Percentiles rank a stretch among this genome's conserved stretches.
Evolutionary conservation across 2,797 vertebrate species (phyloP).

Genomic region (Sebastes goodei): DNA sequence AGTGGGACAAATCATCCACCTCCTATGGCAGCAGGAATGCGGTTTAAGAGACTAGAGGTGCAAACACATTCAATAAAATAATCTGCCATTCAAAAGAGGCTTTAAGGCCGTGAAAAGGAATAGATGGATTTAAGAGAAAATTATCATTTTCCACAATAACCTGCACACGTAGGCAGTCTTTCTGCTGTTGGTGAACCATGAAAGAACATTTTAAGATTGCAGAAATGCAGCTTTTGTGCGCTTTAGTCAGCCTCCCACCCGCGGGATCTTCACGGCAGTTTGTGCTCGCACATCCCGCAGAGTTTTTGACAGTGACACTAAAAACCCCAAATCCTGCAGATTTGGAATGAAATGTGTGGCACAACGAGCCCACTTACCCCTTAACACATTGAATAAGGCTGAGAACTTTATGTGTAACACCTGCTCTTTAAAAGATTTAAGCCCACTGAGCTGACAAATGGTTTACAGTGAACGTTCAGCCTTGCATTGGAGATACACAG

Average conservation of each 20-base stretch:
- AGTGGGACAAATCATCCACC: conserved; percentile 54
- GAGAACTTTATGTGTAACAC: conserved; percentile 53
- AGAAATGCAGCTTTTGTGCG: conserved; percentile 40
- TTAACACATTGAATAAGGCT: background rate
- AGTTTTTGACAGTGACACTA: conserved; percentile 36
- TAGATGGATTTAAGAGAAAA: conserved; percentile 26
- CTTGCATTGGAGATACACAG: conserved; percentile 4
- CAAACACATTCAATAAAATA: conserved; percentile 59
- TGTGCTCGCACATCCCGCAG: conserved; percentile 26
- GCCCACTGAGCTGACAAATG: conserved; percentile 37
- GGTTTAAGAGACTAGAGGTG: conserved; percentile 40
- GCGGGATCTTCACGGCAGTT: conserved; percentile 4
- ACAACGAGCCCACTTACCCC: conserved; percentile 7
- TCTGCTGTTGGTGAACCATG: conserved; percentile 25
- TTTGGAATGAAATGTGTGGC: conserved; percentile 25
- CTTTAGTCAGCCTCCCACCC: conserved; percentile 26
- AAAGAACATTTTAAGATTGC: conserved; percentile 25
- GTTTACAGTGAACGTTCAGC: conserved; percentile 24
- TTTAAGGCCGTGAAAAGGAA: conserved; percentile 26
- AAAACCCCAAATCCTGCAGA: conserved; percentile 40
- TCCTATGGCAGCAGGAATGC: conserved; percentile 52
- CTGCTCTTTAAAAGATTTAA: conserved; percentile 60
- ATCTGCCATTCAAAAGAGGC: conserved; percentile 37
- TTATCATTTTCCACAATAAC: conserved; percentile 37
- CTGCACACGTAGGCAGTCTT: background rate